phyloP scores from a whole-genome alignment of 2,888 invertebrate species.

The Nipponacmea schrenckii region DNA sequence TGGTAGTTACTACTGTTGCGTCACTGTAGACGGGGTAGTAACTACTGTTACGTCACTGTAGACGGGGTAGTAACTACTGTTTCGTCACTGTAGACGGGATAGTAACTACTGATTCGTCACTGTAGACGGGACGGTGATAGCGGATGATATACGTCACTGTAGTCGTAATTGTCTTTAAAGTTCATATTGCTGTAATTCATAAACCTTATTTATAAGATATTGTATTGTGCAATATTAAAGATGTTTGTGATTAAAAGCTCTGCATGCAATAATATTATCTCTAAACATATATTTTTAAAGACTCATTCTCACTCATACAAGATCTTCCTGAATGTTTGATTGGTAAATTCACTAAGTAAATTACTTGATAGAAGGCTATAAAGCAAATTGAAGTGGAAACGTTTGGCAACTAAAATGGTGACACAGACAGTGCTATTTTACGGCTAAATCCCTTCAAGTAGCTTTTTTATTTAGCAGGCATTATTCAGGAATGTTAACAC shows the following conservation, averaged over 20 bases:
- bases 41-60: background rate
- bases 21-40: background rate
- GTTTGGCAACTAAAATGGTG: background rate
- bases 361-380: background rate
- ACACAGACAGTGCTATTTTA: background rate
- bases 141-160: background rate
- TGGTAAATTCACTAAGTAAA: background rate
- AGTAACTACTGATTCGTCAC: background rate
- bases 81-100: background rate
- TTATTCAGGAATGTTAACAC: conserved; percentile 19
- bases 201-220: no score
- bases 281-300: background rate
- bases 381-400: background rate
- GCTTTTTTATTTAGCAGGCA: conserved; percentile 20
- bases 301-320: background rate
- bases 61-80: background rate
- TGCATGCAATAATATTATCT: no score
- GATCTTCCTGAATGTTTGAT: background rate
- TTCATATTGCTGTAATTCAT: no score
- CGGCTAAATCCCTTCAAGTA: background rate
- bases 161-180: background rate
- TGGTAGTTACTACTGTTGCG: no score
- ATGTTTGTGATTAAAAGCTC: no score
- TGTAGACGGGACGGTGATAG: background rate
- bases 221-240: no score